Conservation (phyloP, 2,797 vertebrate genomes). For the Poeciliopsis gracilis region DNA sequence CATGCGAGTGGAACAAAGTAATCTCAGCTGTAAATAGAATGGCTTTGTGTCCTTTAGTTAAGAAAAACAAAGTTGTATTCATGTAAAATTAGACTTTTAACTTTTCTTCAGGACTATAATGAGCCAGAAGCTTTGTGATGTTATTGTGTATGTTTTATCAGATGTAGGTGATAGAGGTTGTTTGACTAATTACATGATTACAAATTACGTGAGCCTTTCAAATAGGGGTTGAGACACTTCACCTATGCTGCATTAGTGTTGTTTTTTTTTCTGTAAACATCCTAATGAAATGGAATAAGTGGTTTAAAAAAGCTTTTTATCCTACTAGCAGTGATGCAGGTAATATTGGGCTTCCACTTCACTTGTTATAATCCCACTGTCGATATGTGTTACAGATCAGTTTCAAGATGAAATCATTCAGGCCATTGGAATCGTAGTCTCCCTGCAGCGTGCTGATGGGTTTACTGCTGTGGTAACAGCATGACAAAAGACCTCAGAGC, state of each 20-base stretch:
- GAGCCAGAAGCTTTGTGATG: not conserved
- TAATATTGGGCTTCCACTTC: conserved; percentile 5
- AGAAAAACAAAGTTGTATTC: not conserved
- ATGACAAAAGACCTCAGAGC: conserved; percentile 51
- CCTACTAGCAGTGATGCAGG: conserved; percentile 1
- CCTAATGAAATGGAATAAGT: conserved; percentile 23
- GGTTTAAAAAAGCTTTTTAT: not conserved
- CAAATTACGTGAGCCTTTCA: conserved; percentile 10
- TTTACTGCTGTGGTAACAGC: conserved; percentile 32
- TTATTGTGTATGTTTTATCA: conserved; percentile 14
- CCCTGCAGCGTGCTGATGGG: conserved; percentile 24
- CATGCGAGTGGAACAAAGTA: not conserved
- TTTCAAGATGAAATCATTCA: not conserved
- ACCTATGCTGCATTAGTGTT: conserved; percentile 30
- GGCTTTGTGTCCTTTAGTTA: conserved; percentile 3
- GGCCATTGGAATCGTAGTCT: conserved; percentile 11
- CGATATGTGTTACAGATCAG: not conserved
- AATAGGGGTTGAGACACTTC: conserved; percentile 26
- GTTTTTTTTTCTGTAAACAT: conserved; percentile 18
- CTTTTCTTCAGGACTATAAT: not conserved
- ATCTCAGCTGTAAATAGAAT: not conserved
- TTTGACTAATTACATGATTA: conserved; percentile 28
- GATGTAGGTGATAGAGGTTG: conserved; percentile 13
- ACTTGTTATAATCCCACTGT: conserved; percentile 18
- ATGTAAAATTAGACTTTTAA: not conserved